Conservation (phyloP, 1,140 invertebrate genomes). For the Coelopa frigida region DNA sequence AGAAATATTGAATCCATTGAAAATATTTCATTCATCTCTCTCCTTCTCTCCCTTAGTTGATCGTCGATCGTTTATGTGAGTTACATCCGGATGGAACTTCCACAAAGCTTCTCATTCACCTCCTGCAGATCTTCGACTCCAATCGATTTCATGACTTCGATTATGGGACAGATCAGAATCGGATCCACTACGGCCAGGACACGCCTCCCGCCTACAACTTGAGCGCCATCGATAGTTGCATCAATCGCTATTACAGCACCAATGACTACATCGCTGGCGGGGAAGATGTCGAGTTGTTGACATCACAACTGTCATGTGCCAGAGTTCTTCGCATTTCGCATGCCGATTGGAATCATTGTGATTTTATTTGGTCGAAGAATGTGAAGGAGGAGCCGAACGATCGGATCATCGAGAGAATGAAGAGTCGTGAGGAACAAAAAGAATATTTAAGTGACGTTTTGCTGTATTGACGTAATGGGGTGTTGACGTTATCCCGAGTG, state of each 20-base stretch:
- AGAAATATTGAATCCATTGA: slow-evolving; percentile 28
- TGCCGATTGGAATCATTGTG: slow-evolving; percentile 49
- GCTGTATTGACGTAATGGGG: too few species aligned
- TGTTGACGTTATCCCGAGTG: too few species aligned
- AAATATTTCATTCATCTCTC: slow-evolving; percentile 21
- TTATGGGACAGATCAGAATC: slow-evolving; percentile 44
- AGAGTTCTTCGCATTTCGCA: slow-evolving; percentile 40
- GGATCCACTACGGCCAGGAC: slow-evolving; percentile 41
- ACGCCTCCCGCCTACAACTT: slow-evolving; percentile 51
- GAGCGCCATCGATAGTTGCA: slow-evolving; percentile 51
- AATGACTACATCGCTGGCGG: slow-evolving; percentile 53
- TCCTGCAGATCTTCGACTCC: slow-evolving; percentile 41
- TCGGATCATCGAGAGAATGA: slow-evolving; percentile 24
- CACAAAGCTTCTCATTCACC: slow-evolving; percentile 47
- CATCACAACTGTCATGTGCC: slow-evolving; percentile 27
- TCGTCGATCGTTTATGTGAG: slow-evolving; percentile 27
- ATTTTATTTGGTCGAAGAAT: slow-evolving; percentile 50
- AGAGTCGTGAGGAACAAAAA: neutral
- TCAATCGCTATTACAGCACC: slow-evolving; percentile 53
- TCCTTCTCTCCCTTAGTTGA: slow-evolving; percentile 22
- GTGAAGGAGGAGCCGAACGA: slow-evolving; percentile 45
- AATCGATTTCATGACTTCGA: slow-evolving; percentile 44
- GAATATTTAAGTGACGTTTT: too few species aligned
- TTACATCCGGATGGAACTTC: slow-evolving; percentile 48
- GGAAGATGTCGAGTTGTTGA: slow-evolving; percentile 36